These are phyloP conservation scores for Sebastes cheni DNA, from an alignment of 2,797 vertebrate species.

Conservation along the genomic window DNA sequence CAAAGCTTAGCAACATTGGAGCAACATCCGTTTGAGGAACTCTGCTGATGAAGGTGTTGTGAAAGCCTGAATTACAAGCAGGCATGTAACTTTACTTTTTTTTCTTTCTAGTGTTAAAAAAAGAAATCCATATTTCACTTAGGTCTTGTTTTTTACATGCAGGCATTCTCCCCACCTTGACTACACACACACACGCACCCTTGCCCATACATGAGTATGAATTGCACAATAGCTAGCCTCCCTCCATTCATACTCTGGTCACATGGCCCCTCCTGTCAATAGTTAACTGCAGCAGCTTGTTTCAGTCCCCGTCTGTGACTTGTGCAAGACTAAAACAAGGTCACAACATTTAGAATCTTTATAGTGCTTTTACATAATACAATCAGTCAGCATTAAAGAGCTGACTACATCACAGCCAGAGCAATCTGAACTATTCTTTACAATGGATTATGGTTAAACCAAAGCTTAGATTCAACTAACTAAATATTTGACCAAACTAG, in stretches of 20 bases:
- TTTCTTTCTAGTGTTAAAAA: neutral
- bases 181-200: conserved; percentile 15
- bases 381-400: neutral
- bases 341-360: conserved; percentile 31
- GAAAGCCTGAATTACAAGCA: conserved; percentile 1
- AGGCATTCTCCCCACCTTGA: conserved; percentile 1
- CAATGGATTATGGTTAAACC: neutral
- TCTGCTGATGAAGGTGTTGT: neutral
- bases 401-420: neutral
- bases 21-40: neutral
- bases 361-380: neutral
- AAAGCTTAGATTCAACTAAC: neutral
- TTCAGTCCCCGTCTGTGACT: conserved; percentile 41
- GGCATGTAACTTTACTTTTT: neutral
- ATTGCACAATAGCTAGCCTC: conserved; percentile 55
- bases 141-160: conserved; percentile 1
- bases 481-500: neutral
- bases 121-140: neutral
- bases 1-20: neutral
- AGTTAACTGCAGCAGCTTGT: conserved; percentile 64
- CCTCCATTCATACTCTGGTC: conserved; percentile 70
- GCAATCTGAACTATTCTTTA: neutral
- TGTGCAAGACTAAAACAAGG: conserved; percentile 49
- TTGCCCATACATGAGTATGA: conserved; percentile 11
- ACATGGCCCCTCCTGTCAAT: conserved; percentile 73